Evolutionary conservation across 2,888 invertebrate genomes (phyloP).

Genomic region (Rhorus exstirpatorius): DNA sequence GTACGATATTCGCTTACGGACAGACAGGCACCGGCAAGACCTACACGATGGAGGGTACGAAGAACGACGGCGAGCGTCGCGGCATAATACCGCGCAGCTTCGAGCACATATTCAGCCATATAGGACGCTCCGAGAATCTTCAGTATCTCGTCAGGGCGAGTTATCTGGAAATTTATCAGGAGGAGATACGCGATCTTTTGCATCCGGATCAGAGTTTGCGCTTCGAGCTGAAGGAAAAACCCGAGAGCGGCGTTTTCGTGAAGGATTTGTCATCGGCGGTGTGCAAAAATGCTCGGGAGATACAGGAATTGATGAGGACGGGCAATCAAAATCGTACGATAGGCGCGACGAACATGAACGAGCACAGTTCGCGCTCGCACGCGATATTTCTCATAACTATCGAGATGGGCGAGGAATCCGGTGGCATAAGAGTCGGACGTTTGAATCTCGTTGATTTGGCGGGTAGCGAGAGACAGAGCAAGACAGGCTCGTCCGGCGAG

Average conservation of each 20-base stretch:
- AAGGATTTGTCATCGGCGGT: constrained; percentile 97
- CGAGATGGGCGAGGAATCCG: constrained; percentile 90
- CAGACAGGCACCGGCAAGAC: constrained; percentile 98
- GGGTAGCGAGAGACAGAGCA: constrained; percentile 98
- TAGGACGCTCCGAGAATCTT: constrained; percentile 95
- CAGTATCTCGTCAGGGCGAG: constrained; percentile 98
- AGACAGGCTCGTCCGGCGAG: constrained; percentile 98
- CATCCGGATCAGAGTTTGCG: constrained; percentile 90
- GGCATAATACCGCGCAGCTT: constrained; percentile 99
- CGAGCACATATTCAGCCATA: constrained; percentile 98
- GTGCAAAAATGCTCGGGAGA: constrained; percentile 97
- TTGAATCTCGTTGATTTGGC: constrained; percentile 99
- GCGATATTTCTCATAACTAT: constrained; percentile 99
- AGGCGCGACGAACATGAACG: constrained; percentile 99
- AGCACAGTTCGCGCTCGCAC: constrained; percentile 98
- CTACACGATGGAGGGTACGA: constrained; percentile 91
- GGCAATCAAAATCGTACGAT: constrained; percentile 98
- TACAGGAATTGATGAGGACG: constrained; percentile 96
- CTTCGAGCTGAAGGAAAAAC: constrained; percentile 92
- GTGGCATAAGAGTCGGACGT: constrained; percentile 93
- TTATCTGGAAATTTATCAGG: constrained; percentile 99
- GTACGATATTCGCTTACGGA: constrained; percentile 99
- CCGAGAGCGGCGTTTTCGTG: constrained; percentile 96
- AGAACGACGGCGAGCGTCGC: constrained; percentile 89
- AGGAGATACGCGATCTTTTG: constrained; percentile 92